Conservation (phyloP, 2,113 vertebrate genomes). For the Thunnus maccoyii region DNA sequence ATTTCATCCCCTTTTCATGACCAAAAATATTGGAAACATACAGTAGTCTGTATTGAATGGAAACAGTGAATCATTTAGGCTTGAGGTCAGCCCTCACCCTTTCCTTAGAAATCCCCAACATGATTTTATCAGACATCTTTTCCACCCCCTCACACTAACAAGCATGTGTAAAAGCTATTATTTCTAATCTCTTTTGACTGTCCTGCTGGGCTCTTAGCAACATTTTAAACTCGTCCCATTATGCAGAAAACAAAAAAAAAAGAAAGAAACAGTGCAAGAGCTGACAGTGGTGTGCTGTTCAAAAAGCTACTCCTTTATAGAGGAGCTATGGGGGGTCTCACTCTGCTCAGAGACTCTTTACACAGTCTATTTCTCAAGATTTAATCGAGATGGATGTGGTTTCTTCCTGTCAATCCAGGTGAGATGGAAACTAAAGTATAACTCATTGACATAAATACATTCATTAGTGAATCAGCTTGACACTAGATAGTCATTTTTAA, state of each 20-base stretch:
- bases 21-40: conserved; percentile 32
- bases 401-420: conserved; percentile 13
- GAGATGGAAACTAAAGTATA: conserved; percentile 20
- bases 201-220: conserved; percentile 19
- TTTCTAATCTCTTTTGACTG: conserved; percentile 47
- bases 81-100: conserved; percentile 41
- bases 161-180: conserved; percentile 25
- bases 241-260: conserved; percentile 12
- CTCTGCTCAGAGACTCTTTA: conserved; percentile 20
- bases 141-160: conserved; percentile 31
- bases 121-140: conserved; percentile 61
- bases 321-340: neutral
- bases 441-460: neutral
- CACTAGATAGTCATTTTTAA: neutral
- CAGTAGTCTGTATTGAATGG: conserved; percentile 19
- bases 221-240: conserved; percentile 35
- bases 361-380: neutral
- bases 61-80: conserved; percentile 53
- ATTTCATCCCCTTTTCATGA: conserved; percentile 26
- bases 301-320: conserved; percentile 1
- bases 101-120: conserved; percentile 9
- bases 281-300: conserved; percentile 10
- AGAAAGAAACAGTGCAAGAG: neutral
- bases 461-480: conserved; percentile 2
- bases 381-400: neutral